phyloP scores from a whole-genome alignment of 2,113 vertebrate species.

The Pseudopipra pipra region DNA sequence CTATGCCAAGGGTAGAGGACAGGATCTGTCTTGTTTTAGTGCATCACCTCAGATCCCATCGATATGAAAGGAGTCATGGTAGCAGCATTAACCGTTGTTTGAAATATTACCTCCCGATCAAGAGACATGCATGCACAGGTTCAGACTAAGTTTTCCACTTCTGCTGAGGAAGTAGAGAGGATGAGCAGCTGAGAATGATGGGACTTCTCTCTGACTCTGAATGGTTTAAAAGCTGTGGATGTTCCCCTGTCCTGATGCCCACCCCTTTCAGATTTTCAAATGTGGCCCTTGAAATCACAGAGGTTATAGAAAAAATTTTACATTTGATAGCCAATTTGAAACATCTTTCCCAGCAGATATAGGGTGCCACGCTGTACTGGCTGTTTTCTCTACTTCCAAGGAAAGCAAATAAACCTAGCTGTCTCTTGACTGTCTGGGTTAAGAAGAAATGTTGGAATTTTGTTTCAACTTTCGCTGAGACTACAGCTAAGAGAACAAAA shows the following conservation, averaged over 20 bases:
- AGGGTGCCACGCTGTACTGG: accelerated
- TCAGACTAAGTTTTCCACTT: background rate
- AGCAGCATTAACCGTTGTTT: background rate
- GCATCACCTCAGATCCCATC: background rate
- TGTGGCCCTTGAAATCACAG: background rate
- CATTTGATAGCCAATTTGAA: background rate
- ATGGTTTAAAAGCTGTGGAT: background rate
- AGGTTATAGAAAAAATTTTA: background rate
- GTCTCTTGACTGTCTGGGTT: background rate
- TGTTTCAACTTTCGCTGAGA: background rate
- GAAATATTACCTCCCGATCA: background rate
- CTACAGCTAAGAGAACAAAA: background rate
- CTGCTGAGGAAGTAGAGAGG: background rate
- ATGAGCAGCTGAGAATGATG: background rate
- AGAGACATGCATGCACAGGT: background rate
- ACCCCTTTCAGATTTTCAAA: background rate
- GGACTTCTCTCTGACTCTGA: background rate
- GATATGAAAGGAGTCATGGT: background rate
- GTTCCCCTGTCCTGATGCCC: background rate
- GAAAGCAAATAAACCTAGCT: background rate
- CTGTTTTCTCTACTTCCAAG: background rate
- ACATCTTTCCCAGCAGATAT: background rate
- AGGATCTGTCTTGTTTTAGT: background rate
- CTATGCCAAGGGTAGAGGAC: background rate
- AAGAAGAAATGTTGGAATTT: background rate